phyloP scores from a whole-genome alignment of 2,113 vertebrate species.

The Burhinus oedicnemus region DNA sequence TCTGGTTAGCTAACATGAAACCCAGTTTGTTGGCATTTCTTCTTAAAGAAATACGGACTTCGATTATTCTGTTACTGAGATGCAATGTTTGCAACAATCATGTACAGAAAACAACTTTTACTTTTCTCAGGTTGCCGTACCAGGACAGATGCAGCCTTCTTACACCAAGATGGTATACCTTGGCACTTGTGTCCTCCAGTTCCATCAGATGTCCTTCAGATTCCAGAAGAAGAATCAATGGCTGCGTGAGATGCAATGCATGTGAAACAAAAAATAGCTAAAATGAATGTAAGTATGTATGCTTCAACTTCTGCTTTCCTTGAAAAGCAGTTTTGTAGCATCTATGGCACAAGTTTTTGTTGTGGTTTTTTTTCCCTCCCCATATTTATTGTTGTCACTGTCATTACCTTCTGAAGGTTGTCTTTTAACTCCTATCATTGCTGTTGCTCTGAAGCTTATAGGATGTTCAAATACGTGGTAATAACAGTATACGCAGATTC shows the following conservation, averaged over 20 bases:
- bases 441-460: neutral
- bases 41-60: neutral
- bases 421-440: neutral
- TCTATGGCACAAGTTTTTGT: neutral
- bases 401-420: neutral
- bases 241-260: neutral
- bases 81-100: neutral
- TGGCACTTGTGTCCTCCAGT: neutral
- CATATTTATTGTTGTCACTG: neutral
- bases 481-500: neutral
- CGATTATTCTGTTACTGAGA: neutral
- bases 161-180: neutral
- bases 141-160: neutral
- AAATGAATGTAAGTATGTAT: neutral
- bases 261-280: neutral
- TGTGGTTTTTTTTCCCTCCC: accelerated
- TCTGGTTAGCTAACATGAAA: neutral
- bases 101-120: neutral
- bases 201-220: neutral
- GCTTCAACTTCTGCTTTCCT: neutral
- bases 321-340: neutral
- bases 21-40: neutral
- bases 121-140: neutral
- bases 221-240: neutral
- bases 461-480: neutral